Conservation (phyloP, 2,888 invertebrate species). For the Morpho deidamia region DNA sequence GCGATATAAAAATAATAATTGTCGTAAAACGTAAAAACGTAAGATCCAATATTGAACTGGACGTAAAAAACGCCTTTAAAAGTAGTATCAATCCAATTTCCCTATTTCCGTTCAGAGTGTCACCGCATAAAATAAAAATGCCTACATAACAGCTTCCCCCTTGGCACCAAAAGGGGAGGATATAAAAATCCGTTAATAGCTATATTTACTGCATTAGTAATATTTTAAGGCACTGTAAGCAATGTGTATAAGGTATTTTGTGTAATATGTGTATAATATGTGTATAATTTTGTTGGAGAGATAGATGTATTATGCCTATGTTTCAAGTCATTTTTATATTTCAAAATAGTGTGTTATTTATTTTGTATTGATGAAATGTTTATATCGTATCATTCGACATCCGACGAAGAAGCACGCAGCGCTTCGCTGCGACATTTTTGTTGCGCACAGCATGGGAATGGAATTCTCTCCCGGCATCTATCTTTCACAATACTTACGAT, state of each 20-base stretch:
- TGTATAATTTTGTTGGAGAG: no score
- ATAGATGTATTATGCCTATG: no score
- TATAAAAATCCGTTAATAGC: constrained; percentile 69
- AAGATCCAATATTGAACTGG: constrained; percentile 62
- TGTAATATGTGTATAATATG: no score
- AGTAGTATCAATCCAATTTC: constrained; percentile 75
- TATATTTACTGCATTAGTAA: constrained; percentile 54
- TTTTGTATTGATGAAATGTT: no score
- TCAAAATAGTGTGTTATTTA: no score
- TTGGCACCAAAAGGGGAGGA: constrained; percentile 37
- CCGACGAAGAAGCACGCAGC: no score
- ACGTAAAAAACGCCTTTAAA: constrained; percentile 61
- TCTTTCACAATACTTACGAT: no score
- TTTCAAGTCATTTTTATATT: no score
- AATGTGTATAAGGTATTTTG: constrained; percentile 14
- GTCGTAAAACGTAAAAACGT: constrained; percentile 41
- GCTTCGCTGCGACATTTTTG: no score
- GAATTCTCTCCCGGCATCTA: no score
- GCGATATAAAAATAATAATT: constrained; percentile 41
- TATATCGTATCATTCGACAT: no score
- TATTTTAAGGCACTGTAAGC: constrained; percentile 23
- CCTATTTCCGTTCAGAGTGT: constrained; percentile 69
- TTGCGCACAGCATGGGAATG: no score
- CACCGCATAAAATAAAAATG: constrained; percentile 74
- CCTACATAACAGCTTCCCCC: constrained; percentile 60